Conservation (phyloP, 2,797 vertebrate genomes). For the Cynopterus sphinx region DNA sequence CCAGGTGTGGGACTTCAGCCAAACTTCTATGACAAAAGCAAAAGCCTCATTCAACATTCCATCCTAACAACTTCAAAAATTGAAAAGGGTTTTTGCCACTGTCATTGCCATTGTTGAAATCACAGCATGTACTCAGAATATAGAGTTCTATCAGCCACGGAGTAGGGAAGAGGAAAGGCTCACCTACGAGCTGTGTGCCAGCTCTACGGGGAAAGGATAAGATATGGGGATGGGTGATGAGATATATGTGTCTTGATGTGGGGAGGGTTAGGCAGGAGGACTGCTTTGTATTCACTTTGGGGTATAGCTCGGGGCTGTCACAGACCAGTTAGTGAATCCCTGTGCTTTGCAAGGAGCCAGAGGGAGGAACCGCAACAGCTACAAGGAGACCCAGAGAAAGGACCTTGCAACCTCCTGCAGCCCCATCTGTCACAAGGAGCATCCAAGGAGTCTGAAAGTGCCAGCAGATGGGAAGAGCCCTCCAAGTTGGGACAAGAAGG, state of each 20-base stretch:
- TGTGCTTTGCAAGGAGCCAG: neutral
- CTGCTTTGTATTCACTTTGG: neutral
- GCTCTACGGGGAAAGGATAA: neutral
- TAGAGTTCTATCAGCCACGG: neutral
- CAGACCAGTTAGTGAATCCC: neutral
- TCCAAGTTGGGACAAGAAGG: neutral
- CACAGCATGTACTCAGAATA: neutral
- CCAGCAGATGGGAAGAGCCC: neutral
- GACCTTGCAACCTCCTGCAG: neutral
- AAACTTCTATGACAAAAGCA: conserved; percentile 7
- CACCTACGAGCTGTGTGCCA: neutral
- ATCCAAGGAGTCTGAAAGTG: neutral
- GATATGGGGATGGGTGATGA: neutral
- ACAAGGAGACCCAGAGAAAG: neutral
- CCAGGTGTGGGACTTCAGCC: neutral
- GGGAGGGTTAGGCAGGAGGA: neutral
- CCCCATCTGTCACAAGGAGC: neutral
- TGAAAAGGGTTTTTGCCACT: neutral
- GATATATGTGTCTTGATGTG: rapidly evolving
- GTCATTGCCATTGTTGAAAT: neutral
- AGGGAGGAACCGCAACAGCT: neutral
- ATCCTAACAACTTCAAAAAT: neutral
- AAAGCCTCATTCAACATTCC: neutral
- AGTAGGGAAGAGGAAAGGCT: neutral
- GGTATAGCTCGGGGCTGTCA: neutral